A percentile compares a stretch with the other conserved stretches of the same genome.
Evolutionary conservation across 2,888 invertebrate species (phyloP).

Genomic region (Polydrusus cervinus): DNA sequence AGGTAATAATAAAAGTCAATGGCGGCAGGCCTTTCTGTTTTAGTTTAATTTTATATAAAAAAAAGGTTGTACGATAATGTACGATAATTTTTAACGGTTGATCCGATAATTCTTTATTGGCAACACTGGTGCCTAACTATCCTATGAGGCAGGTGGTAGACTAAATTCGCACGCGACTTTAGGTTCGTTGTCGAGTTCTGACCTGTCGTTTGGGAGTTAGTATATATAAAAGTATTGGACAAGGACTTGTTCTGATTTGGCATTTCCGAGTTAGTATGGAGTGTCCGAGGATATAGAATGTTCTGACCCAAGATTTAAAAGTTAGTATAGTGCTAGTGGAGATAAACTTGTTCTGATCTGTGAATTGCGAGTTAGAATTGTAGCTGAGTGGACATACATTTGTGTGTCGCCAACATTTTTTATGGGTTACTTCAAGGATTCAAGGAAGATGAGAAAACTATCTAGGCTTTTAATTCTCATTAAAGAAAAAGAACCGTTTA

Average conservation of each 20-base stretch:
- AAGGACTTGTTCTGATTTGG: conserved; percentile 17
- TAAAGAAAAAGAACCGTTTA: no score
- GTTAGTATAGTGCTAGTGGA: conserved; percentile 9
- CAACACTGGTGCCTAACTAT: neutral
- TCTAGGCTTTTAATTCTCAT: no score
- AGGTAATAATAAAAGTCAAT: no score
- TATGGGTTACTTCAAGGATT: no score
- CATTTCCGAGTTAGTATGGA: neutral
- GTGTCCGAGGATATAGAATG: neutral
- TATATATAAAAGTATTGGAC: conserved; percentile 16
- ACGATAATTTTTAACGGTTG: no score
- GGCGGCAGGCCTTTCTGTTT: no score
- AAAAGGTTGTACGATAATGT: no score
- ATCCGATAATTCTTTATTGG: no score
- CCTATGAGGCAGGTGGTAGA: conserved; percentile 16
- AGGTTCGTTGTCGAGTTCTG: conserved; percentile 18
- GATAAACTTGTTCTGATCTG: conserved; percentile 24
- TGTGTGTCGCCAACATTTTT: no score
- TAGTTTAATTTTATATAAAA: no score
- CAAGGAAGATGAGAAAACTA: no score
- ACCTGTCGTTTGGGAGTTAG: conserved; percentile 23
- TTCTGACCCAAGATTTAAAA: neutral
- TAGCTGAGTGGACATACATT: conserved; percentile 14
- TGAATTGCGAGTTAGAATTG: conserved; percentile 1
- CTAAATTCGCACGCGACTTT: conserved; percentile 22